Evolutionary conservation across 2,888 invertebrate genomes (phyloP).

Genomic region (Cenopis cana): DNA sequence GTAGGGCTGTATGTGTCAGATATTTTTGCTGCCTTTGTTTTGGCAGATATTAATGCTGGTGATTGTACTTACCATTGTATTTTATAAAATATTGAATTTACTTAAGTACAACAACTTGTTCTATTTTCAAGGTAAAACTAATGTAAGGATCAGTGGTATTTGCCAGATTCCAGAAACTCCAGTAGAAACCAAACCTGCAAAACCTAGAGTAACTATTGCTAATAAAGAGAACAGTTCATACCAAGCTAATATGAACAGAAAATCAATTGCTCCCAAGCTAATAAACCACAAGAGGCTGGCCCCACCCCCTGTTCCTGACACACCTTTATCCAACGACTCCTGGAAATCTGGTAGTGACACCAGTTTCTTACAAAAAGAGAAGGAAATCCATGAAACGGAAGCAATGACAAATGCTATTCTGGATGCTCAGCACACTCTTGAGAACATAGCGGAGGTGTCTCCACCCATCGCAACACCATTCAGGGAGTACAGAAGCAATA

Average conservation of each 20-base stretch:
- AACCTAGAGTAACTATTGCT: constrained; percentile 55
- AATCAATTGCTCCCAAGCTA: constrained; percentile 44
- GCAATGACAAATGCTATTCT: constrained; percentile 56
- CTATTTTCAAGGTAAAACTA: constrained; percentile 56
- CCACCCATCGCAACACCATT: constrained; percentile 75
- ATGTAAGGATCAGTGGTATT: constrained; percentile 72
- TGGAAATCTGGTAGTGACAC: constrained; percentile 72
- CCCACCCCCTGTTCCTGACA: constrained; percentile 56
- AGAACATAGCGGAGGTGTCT: constrained; percentile 66
- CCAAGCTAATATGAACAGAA: constrained; percentile 47
- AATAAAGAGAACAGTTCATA: constrained; percentile 68
- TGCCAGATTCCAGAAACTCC: constrained; percentile 71
- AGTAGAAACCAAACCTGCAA: constrained; percentile 53
- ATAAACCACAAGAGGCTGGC: constrained; percentile 44
- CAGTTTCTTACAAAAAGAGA: constrained; percentile 74
- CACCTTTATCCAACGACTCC: constrained; percentile 67
- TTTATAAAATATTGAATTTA: neutral
- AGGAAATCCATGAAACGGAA: constrained; percentile 68
- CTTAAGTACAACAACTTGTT: constrained; percentile 7
- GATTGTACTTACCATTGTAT: too few relatives aligned
- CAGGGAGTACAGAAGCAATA: constrained; percentile 68
- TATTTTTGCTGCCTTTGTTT: too few relatives aligned
- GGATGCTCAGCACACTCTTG: constrained; percentile 58
- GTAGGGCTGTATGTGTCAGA: too few relatives aligned
- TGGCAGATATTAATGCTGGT: too few relatives aligned